Evolutionary conservation across 2,888 invertebrate genomes (phyloP).

Genomic region (Clusia tigrina): DNA sequence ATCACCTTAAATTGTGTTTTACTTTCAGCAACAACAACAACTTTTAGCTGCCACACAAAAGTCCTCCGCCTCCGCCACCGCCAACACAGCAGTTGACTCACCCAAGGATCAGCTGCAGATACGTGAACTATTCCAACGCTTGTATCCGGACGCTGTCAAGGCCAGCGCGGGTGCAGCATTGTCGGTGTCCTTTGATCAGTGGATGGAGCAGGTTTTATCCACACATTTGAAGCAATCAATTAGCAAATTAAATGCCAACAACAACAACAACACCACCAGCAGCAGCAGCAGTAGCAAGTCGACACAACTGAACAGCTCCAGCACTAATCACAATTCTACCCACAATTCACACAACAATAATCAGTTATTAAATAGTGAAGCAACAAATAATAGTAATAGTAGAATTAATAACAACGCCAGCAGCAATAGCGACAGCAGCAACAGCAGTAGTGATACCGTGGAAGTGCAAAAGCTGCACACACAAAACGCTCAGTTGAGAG

Average conservation of each 20-base stretch:
- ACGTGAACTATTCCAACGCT: constrained; percentile 59
- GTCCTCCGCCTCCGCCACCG: constrained; percentile 9
- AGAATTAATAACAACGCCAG: constrained; percentile 57
- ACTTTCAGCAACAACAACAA: constrained; percentile 50
- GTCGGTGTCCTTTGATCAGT: constrained; percentile 59
- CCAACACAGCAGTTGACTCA: constrained; percentile 14
- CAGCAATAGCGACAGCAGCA: constrained; percentile 43
- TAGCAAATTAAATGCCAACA: constrained; percentile 36
- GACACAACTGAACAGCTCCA: constrained; percentile 53
- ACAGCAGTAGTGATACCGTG: constrained; percentile 38
- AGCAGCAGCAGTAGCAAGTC: constrained; percentile 56
- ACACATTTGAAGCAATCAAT: constrained; percentile 55
- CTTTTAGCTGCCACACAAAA: constrained; percentile 41
- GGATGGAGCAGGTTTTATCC: constrained; percentile 60
- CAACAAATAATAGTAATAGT: constrained; percentile 52
- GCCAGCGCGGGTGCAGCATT: constrained; percentile 53
- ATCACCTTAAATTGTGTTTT: constrained; percentile 8
- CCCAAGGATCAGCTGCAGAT: constrained; percentile 54
- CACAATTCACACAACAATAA: constrained; percentile 46
- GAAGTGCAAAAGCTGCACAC: constrained; percentile 65
- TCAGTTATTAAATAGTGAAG: constrained; percentile 43
- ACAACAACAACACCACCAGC: constrained; percentile 40
- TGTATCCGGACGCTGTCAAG: constrained; percentile 61
- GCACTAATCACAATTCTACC: constrained; percentile 43
- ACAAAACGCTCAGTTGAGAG: constrained; percentile 73